These are phyloP conservation scores for Chironomus striatipennis DNA, from an alignment of 1,140 invertebrate species.

Conservation along the genomic window DNA sequence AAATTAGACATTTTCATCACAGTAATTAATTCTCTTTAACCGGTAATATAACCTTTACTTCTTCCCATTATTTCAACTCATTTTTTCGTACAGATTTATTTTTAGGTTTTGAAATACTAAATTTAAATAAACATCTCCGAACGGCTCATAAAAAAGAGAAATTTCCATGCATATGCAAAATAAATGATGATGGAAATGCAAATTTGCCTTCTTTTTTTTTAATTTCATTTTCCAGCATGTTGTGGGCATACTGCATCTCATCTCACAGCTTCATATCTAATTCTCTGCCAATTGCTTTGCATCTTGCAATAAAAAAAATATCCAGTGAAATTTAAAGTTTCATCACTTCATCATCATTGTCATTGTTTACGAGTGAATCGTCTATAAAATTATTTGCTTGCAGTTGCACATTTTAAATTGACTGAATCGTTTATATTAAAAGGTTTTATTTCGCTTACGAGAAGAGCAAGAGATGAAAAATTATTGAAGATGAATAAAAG, in stretches of 20 bases:
- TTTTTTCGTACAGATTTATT: background rate
- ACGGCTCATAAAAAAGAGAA: background rate
- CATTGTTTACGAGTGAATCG: background rate
- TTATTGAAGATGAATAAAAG: background rate
- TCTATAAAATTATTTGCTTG: background rate
- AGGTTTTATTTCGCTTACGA: background rate
- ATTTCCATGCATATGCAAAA: background rate
- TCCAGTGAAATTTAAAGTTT: background rate
- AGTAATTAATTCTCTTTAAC: background rate
- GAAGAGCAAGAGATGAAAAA: background rate
- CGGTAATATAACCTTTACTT: background rate
- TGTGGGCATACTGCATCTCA: too few relatives aligned
- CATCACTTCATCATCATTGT: background rate
- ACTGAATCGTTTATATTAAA: background rate
- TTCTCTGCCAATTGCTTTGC: too few relatives aligned
- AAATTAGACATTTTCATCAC: background rate
- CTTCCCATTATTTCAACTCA: background rate
- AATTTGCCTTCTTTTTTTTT: background rate
- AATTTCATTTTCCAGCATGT: background rate
- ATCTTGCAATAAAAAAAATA: too few relatives aligned
- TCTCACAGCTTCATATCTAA: too few relatives aligned
- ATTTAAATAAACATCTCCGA: background rate
- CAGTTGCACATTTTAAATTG: conserved; percentile 3
- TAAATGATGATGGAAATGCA: too few relatives aligned
- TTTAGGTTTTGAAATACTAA: background rate